Base-by-base conservation (phyloP, 2,113 vertebrate genomes). In the Nanorana parkeri region DNA sequence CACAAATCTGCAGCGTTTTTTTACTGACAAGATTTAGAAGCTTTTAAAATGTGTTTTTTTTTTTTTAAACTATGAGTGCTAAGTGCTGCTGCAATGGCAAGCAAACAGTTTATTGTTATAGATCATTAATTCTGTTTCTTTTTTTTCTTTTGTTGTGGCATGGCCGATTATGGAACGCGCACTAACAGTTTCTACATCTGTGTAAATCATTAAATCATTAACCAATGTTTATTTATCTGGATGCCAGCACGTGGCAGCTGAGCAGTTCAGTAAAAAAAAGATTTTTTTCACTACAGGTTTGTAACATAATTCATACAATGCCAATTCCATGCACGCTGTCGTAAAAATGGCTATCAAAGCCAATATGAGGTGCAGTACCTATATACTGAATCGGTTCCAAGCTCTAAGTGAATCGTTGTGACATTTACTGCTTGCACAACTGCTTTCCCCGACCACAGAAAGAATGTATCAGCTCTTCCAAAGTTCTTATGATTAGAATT, bases 381-480 rank as follows among this genome's bases (percentile, higher is more conserved):
- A 55, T 19, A 56, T 47, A 58, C 60, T 56, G 29, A 41, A 56
- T 58, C 17, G 19, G 51, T 23, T 66, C 76, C 47, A 78, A 55
- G n/a, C 17, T 16, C 36, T 79, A 60, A 60, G 36, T 67, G 55
- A 68, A 79, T 29, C 64, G 56, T 41, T 79, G 54, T 79, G 77
- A 58, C 29, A 21, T 58, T 68, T 68, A 58, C 77, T 60, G 52
- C 65, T 58, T 68, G 52, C 65, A 60, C 65, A 24, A 68, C 41
- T 68, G 66, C 66, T 79, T 79, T 79, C 60, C 52, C 65, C 60
- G 67, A 79, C 77, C 66, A 32, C 67, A 79, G 65, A 79, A 68
- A 79, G 77, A 79, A 79, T 79, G 28, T 64, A 68, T 68, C 54
- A 26, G 65, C 54, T 79, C 66, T 58, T 79, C 67, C 66, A 68